Evolutionary conservation across 2,888 invertebrate species (phyloP).

Genomic region (Leucoptera coffeella): DNA sequence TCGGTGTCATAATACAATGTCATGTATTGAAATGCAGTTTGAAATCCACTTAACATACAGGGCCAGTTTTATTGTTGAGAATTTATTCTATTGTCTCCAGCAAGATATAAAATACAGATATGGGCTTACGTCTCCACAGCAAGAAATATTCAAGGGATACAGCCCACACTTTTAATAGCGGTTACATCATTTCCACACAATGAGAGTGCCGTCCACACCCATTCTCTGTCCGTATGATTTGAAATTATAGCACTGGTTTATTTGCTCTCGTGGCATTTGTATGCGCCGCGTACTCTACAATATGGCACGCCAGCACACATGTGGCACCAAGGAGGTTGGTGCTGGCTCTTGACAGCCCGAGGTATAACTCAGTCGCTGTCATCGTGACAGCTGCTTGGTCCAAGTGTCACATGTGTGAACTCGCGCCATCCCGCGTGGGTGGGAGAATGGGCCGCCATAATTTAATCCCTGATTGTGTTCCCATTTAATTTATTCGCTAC

Average conservation of each 20-base stretch:
- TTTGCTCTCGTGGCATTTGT: slow-evolving; percentile 50
- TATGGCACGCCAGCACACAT: slow-evolving; percentile 29
- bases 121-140: slow-evolving; percentile 50
- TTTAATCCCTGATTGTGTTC: slow-evolving; percentile 50
- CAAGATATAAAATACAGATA: slow-evolving; percentile 52
- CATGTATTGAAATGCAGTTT: slow-evolving; percentile 27
- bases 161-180: slow-evolving; percentile 53
- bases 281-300: slow-evolving; percentile 39
- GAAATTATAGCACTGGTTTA: slow-evolving; percentile 55
- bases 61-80: slow-evolving; percentile 42
- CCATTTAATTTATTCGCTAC: slow-evolving; percentile 45
- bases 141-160: slow-evolving; percentile 54
- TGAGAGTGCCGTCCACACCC: slow-evolving; percentile 53
- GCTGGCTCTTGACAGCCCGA: too few relatives aligned
- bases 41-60: slow-evolving; percentile 30
- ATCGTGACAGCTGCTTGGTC: slow-evolving; percentile 4
- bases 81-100: slow-evolving; percentile 46
- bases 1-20: too few relatives aligned
- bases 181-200: slow-evolving; percentile 56
- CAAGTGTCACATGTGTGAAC: slow-evolving; percentile 32
- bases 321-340: background rate
- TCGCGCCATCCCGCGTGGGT: slow-evolving; percentile 27
- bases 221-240: slow-evolving; percentile 55
- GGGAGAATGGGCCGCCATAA: slow-evolving; percentile 40
- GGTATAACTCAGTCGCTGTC: too few relatives aligned